A percentile compares a stretch with the other conserved stretches of the same genome.
Conservation (phyloP, 92 coral and sea anemone genomes). For the Paragorgia papillata region DNA sequence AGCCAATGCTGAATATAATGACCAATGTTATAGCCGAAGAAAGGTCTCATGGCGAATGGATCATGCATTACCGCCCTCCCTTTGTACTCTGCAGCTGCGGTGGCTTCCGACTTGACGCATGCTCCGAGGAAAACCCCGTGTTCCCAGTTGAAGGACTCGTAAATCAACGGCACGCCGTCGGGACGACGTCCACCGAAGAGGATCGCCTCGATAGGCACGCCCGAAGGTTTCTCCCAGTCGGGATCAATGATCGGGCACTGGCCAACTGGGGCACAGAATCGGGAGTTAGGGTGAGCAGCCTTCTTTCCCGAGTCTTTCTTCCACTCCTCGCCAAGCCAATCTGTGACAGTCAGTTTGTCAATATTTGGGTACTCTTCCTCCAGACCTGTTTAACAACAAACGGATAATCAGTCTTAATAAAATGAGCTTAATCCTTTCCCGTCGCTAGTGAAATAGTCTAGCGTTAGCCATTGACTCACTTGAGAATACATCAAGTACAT, state of each 20-base stretch:
- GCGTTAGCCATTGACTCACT: too few species aligned
- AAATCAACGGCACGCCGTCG: slow-evolving; percentile 88
- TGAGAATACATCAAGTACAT: too few species aligned
- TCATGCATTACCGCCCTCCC: slow-evolving; percentile 88
- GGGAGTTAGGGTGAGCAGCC: slow-evolving; percentile 96
- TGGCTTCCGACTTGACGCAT: slow-evolving; percentile 85
- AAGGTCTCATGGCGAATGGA: slow-evolving; percentile 98
- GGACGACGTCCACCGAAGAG: slow-evolving; percentile 99
- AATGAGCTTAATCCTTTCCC: too few species aligned
- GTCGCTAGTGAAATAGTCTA: too few species aligned
- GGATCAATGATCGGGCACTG: slow-evolving; percentile 98
- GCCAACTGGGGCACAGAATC: slow-evolving; percentile 92
- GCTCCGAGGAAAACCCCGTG: slow-evolving; percentile 97
- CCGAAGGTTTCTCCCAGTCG: slow-evolving; percentile 92
- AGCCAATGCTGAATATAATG: slow-evolving; percentile 93
- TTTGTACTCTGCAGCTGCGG: slow-evolving; percentile 95
- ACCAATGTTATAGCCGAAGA: slow-evolving; percentile 94
- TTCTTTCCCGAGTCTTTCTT: slow-evolving; percentile 50
- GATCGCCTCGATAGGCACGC: slow-evolving; percentile 94
- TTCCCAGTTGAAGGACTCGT: slow-evolving; percentile 87
- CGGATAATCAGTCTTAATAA: neutral
- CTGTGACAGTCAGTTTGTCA: slow-evolving; percentile 65
- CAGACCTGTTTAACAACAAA: slow-evolving; percentile 2
- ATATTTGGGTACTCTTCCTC: slow-evolving; percentile 34
- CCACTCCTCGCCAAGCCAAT: slow-evolving; percentile 86